These are phyloP conservation scores for Ceraclea dissimilis DNA, from an alignment of 2,888 invertebrate species.

Conservation along the genomic window DNA sequence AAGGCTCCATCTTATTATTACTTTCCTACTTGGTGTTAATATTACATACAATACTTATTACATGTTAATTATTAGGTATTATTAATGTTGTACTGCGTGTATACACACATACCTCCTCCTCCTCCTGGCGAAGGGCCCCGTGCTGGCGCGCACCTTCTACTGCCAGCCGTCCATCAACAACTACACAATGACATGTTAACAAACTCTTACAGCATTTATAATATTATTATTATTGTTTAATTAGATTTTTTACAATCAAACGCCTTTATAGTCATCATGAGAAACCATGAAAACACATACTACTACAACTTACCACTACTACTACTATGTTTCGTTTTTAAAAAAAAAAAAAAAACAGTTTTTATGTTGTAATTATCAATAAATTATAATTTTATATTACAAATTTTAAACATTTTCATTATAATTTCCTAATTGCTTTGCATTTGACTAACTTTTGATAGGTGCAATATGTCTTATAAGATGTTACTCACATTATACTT, in stretches of 20 bases:
- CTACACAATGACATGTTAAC: no score
- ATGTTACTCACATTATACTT: no score
- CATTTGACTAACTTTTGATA: neutral
- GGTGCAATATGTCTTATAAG: no score
- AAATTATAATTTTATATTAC: constrained; percentile 24
- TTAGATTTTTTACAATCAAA: no score
- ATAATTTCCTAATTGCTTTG: neutral
- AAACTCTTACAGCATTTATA: no score
- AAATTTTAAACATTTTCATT: constrained; percentile 16
- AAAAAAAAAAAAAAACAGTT: constrained; percentile 8
- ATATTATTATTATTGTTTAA: no score
- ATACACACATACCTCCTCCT: neutral
- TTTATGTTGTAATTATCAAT: constrained; percentile 24
- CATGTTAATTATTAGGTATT: constrained; percentile 43
- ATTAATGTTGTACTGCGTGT: constrained; percentile 7
- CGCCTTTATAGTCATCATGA: constrained; percentile 9
- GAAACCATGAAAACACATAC: constrained; percentile 5
- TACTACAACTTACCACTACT: neutral
- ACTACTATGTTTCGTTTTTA: constrained; percentile 16
- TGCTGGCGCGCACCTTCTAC: no score
- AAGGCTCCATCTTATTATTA: constrained; percentile 27
- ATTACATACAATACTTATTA: constrained; percentile 33
- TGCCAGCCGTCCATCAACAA: no score
- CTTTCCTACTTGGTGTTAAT: no score
- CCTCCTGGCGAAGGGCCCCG: no score